Conservation (phyloP, 2,888 invertebrate genomes). For the Marasmarcha lunaedactyla region DNA sequence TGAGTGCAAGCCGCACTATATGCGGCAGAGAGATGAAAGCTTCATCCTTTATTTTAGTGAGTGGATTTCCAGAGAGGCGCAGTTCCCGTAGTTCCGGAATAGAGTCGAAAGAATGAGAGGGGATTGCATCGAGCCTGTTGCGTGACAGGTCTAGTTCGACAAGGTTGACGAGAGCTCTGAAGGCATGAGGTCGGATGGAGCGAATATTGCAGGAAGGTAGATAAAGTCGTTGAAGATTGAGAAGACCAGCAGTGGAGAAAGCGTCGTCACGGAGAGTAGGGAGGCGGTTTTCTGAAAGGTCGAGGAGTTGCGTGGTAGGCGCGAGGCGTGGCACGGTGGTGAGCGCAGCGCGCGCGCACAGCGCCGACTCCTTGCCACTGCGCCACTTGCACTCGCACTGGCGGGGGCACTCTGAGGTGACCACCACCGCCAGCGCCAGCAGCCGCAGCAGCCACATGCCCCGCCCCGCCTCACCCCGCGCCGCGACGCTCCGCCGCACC, state of each 20-base stretch:
- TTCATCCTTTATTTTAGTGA: constrained; percentile 76
- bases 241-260: constrained; percentile 79
- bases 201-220: constrained; percentile 78
- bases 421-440: constrained; percentile 56
- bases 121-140: constrained; percentile 76
- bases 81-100: constrained; percentile 81
- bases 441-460: constrained; percentile 73
- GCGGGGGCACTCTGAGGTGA: constrained; percentile 76
- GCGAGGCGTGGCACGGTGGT: constrained; percentile 78
- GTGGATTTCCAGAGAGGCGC: constrained; percentile 80
- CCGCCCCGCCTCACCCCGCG: constrained; percentile 51
- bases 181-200: constrained; percentile 78
- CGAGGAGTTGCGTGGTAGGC: constrained; percentile 82
- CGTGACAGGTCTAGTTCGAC: constrained; percentile 85
- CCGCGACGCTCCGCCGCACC: constrained; percentile 41
- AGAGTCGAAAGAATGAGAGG: constrained; percentile 79
- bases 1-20: constrained; percentile 79
- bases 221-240: constrained; percentile 85
- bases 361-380: constrained; percentile 86
- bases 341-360: constrained; percentile 82
- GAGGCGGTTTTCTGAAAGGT: constrained; percentile 81
- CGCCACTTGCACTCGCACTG: constrained; percentile 92
- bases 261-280: constrained; percentile 76
- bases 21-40: constrained; percentile 76
- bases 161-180: constrained; percentile 82